These are phyloP conservation scores for Callopanchax toddi DNA, from an alignment of 2,113 vertebrate genomes.

Conservation along the genomic window DNA sequence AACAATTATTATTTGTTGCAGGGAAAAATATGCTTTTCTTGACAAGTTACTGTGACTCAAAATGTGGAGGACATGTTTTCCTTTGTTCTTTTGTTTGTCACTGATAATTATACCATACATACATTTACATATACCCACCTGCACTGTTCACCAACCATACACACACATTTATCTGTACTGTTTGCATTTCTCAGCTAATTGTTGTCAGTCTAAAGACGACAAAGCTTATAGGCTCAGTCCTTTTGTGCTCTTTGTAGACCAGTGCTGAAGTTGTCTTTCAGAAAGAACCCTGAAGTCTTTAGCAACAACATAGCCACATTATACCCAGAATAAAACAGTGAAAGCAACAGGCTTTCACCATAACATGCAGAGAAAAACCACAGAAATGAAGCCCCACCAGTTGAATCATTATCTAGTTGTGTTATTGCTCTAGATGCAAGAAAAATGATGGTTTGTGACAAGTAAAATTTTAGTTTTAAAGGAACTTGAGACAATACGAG, in stretches of 20 bases:
- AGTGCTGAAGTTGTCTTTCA: not conserved
- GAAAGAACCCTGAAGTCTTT: constrained; percentile 24
- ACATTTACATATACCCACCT: too few species aligned
- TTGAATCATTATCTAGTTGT: too few species aligned
- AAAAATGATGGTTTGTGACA: too few species aligned
- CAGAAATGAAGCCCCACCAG: not conserved
- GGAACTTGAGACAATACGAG: too few species aligned
- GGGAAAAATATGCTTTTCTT: not conserved
- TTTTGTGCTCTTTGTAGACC: not conserved
- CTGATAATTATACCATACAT: too few species aligned
- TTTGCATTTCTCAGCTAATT: not conserved
- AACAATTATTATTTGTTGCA: constrained; percentile 17
- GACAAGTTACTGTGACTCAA: not conserved
- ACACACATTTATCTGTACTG: not conserved
- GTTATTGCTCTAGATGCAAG: too few species aligned
- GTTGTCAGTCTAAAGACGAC: not conserved
- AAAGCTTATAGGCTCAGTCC: not conserved
- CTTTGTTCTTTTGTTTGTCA: not conserved
- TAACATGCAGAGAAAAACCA: not conserved
- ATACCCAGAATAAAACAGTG: constrained; percentile 32
- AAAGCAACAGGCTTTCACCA: constrained; percentile 32
- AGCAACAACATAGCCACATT: constrained; percentile 30
- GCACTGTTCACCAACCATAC: not conserved
- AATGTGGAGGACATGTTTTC: not conserved
- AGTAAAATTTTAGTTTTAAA: too few species aligned